Base-by-base conservation (phyloP, 2,888 invertebrate genomes). In the Eupithecia abbreviata region DNA sequence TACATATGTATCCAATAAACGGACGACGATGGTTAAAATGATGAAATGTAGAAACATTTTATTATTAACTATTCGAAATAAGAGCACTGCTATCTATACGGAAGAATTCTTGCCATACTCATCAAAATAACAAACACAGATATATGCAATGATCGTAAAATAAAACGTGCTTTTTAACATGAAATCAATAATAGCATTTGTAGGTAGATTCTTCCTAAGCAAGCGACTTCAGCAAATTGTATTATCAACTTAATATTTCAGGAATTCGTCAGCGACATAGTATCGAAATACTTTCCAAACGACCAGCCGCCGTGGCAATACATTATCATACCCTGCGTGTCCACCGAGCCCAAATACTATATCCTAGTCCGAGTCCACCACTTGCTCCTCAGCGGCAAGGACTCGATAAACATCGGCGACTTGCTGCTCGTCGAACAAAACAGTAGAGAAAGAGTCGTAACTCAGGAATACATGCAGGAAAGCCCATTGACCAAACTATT, bases 231-330 rank as follows among this genome's bases (percentile, higher is more conserved):
- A 13, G 41, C 71, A 58, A n/a, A 58, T 43, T 42, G 15, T n/a
- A 65, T 30, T 5, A 71, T 18, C 58, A 47, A 6, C 41, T 18
- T 13, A 68, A 68, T 47, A 10, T 92, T 93, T 73, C 91, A 97
- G 97, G 97, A 97, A 51, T 97, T 96, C 86, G 96, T 98, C 71
- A 97, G 97, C 85, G 97, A 97, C 75, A 95, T 97, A 77, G 96
- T 97, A 45, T 96, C 97, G 4, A 98, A 97, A 91, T 97, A 97
- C 87, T 96, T 98, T 75, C 96, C 97, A 7, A 92, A 93, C 2
- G 96, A 96, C 74, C 94, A 96, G 76, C 96, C 98, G 0, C 98
- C 98, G 15, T 98, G 98, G 98, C 98, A 98, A 87, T 96, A 98
- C 74, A 96, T 97, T 62, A 95, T 98, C 1, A 97, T 98, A 84